Base-by-base conservation (phyloP, 2,113 vertebrate species). In the Anguilla japonica region DNA sequence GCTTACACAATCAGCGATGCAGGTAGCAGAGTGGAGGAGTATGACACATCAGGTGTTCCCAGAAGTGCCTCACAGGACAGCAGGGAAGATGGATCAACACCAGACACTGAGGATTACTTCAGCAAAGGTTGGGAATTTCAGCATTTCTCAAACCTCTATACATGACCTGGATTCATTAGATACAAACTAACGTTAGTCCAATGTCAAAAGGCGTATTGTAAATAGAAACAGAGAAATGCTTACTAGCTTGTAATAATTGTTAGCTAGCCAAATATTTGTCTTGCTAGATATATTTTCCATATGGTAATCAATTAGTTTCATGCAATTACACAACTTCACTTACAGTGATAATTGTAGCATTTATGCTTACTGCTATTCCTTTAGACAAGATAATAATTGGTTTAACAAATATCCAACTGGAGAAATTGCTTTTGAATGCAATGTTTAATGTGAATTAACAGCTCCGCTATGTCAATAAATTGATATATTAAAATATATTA, bases 21-120 rank as follows among this genome's bases (percentile, higher is more conserved):
- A 90, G 96, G 88, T 86, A 94, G 83, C 90, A 92, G 93, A 90
- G 95, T 96, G 89, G 95, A 96, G 89, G 96, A 96, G 93, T 95
- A 95, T 0, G 87, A 91, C 85, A 92, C 92, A 94, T 98, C 97
- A 98, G 97, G 97, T 96, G 96, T 96, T 93, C 91, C 96, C 97
- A 96, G 96, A 99, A 99, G 97, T 98, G 97, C 97, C 97, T 97
- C 97, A 94, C 96, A 96, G 87, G 96, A 97, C 84, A 91, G 93
- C 94, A 95, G 94, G 92, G 95, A 93, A 79, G 97, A 97, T 0
- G 97, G 97, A 92, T 95, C 89, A 9, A 96, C 90, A 34, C 95
- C 95, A 87, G 63, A 95, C 50, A 40, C 90, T 82, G 97, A 99
- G 0, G 97, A 98, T 91, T 95, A 95, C 93, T 97, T 94, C 3